Base-by-base conservation (phyloP, 2,888 invertebrate species). In the Drosophila neonasuta region DNA sequence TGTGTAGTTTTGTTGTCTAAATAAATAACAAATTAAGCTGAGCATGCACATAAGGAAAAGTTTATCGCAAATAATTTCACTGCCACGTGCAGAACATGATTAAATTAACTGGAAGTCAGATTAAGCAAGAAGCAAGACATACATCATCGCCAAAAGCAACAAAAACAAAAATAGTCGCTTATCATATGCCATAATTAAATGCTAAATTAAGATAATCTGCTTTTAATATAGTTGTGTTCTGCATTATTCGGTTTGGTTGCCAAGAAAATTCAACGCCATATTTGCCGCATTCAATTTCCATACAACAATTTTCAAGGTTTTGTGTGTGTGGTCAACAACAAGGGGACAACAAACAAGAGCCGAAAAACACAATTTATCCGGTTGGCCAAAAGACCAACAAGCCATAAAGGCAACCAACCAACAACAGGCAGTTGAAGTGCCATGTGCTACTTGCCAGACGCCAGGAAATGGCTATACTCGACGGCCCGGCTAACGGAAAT, bases 21-120 rank as follows among this genome's bases (percentile, higher is more conserved):
- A 64, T 71, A 71, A 70, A 70, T 71, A 80, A 74, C 77, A 80
- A 83, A 80, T 71, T 71, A 69, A 63, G 63, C 63, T 67, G 71
- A 74, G 56, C 84, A 81, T 77, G 79, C 68, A 62, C 68, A 62
- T 51, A 69, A 66, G 24, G 13, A 44, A 66, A 46, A 51, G 45
- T 41, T 68, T 45, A 63, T 56, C 15, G 20, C 68, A 46, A 55
- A 61, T 55, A 48, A 55, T 61, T 61, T 54, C 42, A 48, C 9
- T 55, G 61, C 32, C 55, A 61, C 55, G 46, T 55, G 57, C 15
- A 52, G 49, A 56, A 62, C 13, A 56, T 45, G 20, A 57, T 56
- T 71, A 20, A 52, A 60, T 48, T 17, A 72, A 68, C 44, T 44
- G 15, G 9, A 54, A 42, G 17, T 1, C 39, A 57, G 30, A 17